Conservation (phyloP, 2,113 vertebrate genomes). For the Reinhardtius hippoglossoides region DNA sequence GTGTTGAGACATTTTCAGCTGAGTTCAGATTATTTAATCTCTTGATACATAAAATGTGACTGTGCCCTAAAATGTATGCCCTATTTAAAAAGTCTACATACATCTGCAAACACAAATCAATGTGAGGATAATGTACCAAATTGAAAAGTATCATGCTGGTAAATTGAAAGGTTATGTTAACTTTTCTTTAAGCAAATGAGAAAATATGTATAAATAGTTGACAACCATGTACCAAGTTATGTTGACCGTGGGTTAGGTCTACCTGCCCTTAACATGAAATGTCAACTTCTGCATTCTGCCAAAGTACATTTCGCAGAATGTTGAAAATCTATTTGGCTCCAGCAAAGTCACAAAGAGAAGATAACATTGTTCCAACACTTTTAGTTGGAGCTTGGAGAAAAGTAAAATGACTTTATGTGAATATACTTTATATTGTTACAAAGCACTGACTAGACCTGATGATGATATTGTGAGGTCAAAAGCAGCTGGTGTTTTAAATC, state of each 20-base stretch:
- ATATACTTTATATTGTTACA: too few relatives aligned
- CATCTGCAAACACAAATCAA: not conserved
- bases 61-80: not conserved
- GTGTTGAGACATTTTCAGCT: not conserved
- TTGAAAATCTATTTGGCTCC: constrained; percentile 50
- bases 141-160: not conserved
- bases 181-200: not conserved
- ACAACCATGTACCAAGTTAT: constrained; percentile 39
- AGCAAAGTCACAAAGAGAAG: not conserved
- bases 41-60: constrained; percentile 8
- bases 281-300: constrained; percentile 29
- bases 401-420: too few relatives aligned
- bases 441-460: too few relatives aligned
- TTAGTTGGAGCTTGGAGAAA: not conserved
- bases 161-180: not conserved
- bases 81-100: too few relatives aligned
- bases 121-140: not conserved
- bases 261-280: constrained; percentile 49
- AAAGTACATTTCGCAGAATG: constrained; percentile 55
- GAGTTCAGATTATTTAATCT: not conserved
- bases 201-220: constrained; percentile 11
- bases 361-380: not conserved
- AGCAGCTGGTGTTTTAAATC: too few relatives aligned
- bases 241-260: constrained; percentile 50
- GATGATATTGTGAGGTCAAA: too few relatives aligned